phyloP scores from a whole-genome alignment of 2,888 invertebrate genomes.

The Acanthococcus lagerstroemiae region DNA sequence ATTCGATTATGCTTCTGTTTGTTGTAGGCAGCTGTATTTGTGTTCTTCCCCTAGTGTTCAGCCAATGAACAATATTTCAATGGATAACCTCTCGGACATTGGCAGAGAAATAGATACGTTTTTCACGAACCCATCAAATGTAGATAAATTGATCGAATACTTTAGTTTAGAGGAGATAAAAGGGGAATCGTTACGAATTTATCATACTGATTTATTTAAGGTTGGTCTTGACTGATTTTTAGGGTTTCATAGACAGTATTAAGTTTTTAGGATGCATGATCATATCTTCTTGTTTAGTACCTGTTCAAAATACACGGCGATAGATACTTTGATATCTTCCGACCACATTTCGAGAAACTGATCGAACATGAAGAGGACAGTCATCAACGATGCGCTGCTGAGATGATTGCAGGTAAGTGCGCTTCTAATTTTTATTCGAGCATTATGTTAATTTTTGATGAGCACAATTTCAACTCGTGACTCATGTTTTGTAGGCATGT shows the following conservation, averaged over 20 bases:
- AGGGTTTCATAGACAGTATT: no score
- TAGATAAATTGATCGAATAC: constrained; percentile 60
- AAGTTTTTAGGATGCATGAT: no score
- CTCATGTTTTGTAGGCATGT: constrained; percentile 47
- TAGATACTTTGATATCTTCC: constrained; percentile 50
- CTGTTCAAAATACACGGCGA: constrained; percentile 70
- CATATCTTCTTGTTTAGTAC: constrained; percentile 46
- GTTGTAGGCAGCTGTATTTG: constrained; percentile 47
- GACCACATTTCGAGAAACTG: constrained; percentile 55
- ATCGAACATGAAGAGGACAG: constrained; percentile 61
- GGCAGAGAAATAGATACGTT: constrained; percentile 57
- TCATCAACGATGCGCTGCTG: constrained; percentile 71
- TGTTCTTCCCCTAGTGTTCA: constrained; percentile 60
- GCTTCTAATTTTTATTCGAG: no score
- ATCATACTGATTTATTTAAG: constrained; percentile 61
- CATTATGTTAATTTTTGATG: constrained; percentile 16
- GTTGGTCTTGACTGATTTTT: constrained; percentile 47
- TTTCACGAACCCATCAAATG: constrained; percentile 55
- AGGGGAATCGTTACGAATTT: constrained; percentile 67
- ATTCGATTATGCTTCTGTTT: not conserved
- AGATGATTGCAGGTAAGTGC: constrained; percentile 54
- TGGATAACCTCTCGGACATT: constrained; percentile 51
- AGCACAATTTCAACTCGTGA: not conserved
- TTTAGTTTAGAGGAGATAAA: constrained; percentile 77
- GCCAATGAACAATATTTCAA: constrained; percentile 47